A percentile compares a stretch with the other conserved stretches of the same genome.
Evolutionary conservation across 2,888 invertebrate species (phyloP).

Genomic region (Volucella bombylans): DNA sequence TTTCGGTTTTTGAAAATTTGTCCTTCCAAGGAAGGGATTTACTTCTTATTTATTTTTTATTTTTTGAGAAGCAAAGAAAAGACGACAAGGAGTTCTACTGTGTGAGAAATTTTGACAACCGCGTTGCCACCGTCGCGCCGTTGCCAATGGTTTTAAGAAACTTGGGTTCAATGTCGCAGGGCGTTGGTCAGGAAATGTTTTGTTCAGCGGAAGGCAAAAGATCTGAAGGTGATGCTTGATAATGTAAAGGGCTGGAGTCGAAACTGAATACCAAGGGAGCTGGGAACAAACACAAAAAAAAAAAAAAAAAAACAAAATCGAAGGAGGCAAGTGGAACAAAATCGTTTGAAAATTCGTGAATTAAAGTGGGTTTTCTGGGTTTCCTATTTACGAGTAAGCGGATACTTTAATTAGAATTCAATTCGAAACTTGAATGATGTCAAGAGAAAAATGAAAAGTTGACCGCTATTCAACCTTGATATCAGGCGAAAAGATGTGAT

Average conservation of each 20-base stretch:
- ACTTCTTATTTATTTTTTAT: too few relatives aligned
- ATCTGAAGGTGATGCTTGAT: conserved; percentile 56
- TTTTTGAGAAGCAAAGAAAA: conserved; percentile 39
- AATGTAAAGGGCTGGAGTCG: conserved; percentile 38
- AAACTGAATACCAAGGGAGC: conserved; percentile 34
- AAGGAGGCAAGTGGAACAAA: too few relatives aligned
- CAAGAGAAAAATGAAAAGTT: too few relatives aligned
- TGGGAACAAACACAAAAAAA: too few relatives aligned
- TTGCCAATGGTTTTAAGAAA: conserved; percentile 37
- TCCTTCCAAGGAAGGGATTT: conserved; percentile 8
- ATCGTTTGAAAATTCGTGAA: too few relatives aligned
- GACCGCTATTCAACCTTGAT: too few relatives aligned
- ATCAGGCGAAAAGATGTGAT: too few relatives aligned
- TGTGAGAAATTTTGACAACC: conserved; percentile 32
- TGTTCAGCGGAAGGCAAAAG: conserved; percentile 38
- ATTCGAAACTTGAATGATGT: too few relatives aligned
- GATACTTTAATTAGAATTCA: too few relatives aligned
- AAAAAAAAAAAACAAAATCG: too few relatives aligned
- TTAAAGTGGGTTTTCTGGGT: too few relatives aligned
- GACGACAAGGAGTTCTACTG: conserved; percentile 48
- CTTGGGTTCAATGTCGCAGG: conserved; percentile 52
- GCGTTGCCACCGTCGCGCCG: background rate
- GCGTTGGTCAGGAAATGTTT: conserved; percentile 69
- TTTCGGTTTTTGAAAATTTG: conserved; percentile 1
- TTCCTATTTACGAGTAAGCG: too few relatives aligned